Evolutionary conservation across 2,113 vertebrate genomes (phyloP), one percentile per base, ranked within the genome.

Genomic region (Apeltes quadracus): DNA sequence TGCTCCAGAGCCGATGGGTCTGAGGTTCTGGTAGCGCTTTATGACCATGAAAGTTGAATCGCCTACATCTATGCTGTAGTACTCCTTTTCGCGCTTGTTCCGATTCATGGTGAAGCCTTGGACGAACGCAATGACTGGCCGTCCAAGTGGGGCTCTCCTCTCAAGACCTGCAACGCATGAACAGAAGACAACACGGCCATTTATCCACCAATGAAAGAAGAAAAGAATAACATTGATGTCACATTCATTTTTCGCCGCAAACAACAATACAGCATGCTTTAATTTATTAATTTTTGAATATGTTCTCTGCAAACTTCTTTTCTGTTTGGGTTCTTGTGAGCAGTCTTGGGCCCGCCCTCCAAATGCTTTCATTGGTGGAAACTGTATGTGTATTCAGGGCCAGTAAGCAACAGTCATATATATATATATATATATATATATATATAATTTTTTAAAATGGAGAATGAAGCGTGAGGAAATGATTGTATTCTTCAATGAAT

Each of bases 51-150:
- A 99, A 7, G 98, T 99, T 16, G 98, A 99, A 81, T 99, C 98
- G 57, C 97, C 98, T 68, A 99, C 97, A 79, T 99, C 97, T 88
- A 99, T 95, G 62, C 97, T 99, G 92, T 98, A 99, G 93, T 97
- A 98, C 90, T 99, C 97, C 90, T 94, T 98, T 85, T 99, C 98
- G 65, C 96, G 96, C 87, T 98, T 99, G 91, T 96, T 98, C 92
- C 96, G 95, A 90, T 97, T 99, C 98, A 99, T 99, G 94, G 82
- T 91, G 91, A 91, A 64, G 77, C 55, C 79, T 75, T 80, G 74
- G 73, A 85, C 43, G 20, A 69, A 56, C 57, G 12, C 76, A 74
- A 61, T 58, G 83, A 66, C 69, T 86, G 86, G 84, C 84, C 96
- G 97, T 97, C 90, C 95, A 97, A 92, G 86, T 88, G 86, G 88